Evolutionary conservation across 2,113 vertebrate species (phyloP).

Genomic region (Brienomyrus brachyistius): DNA sequence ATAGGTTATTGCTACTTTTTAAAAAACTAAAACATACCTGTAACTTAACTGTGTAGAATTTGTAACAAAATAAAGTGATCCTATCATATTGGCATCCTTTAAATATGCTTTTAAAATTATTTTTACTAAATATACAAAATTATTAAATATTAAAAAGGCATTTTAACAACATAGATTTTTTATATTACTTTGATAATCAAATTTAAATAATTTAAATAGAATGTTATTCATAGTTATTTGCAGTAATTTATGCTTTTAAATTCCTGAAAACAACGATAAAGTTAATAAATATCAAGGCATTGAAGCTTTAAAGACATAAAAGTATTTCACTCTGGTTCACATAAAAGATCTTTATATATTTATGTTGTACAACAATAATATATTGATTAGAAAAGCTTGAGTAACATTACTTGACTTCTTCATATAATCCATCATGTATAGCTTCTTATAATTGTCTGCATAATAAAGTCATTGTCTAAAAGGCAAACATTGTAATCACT

Average conservation of each 20-base stretch:
- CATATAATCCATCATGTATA: constrained; percentile 63
- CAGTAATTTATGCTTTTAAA: background rate
- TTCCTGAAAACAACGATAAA: constrained; percentile 1
- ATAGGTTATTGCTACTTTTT: constrained; percentile 18
- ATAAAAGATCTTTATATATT: constrained; percentile 24
- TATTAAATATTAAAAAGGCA: constrained; percentile 18
- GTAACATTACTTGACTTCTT: constrained; percentile 59
- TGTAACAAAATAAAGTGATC: constrained; percentile 5
- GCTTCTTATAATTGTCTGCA: constrained; percentile 72
- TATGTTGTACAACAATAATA: constrained; percentile 59
- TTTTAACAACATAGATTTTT: background rate
- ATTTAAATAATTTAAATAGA: background rate
- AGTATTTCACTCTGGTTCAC: constrained; percentile 3
- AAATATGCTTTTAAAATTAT: background rate
- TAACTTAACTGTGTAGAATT: background rate
- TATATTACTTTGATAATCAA: background rate
- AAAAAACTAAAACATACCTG: background rate
- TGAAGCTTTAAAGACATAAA: constrained; percentile 13
- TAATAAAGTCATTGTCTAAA: constrained; percentile 78
- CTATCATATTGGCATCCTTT: constrained; percentile 9
- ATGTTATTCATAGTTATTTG: background rate
- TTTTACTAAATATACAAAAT: background rate
- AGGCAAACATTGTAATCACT: constrained; percentile 78
- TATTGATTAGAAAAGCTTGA: constrained; percentile 66
- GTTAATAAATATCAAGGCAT: constrained; percentile 17